Conservation (phyloP, 2,888 invertebrate species). For the Spisula solida region DNA sequence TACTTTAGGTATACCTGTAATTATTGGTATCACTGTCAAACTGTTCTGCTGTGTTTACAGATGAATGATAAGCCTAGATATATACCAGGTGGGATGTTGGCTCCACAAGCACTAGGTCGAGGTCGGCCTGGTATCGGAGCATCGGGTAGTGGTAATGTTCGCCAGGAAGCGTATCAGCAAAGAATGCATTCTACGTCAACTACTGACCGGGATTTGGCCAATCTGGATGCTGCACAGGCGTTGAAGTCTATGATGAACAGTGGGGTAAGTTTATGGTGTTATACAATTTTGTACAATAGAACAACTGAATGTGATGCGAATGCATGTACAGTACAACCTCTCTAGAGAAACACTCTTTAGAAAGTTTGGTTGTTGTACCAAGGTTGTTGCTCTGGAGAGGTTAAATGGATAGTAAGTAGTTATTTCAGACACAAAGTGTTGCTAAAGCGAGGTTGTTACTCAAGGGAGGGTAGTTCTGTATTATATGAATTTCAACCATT, state of each 20-base stretch:
- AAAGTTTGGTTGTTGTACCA: no score
- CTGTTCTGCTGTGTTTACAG: slow-evolving; percentile 52
- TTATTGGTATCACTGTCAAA: not conserved
- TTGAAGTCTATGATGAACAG: slow-evolving; percentile 81
- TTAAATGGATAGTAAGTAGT: no score
- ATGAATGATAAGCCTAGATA: slow-evolving; percentile 90
- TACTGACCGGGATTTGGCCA: slow-evolving; percentile 70
- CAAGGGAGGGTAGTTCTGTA: no score
- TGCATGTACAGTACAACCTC: no score
- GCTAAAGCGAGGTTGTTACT: no score
- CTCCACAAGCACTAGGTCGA: slow-evolving; percentile 89
- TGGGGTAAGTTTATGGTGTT: slow-evolving; percentile 39
- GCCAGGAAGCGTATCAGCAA: slow-evolving; percentile 93
- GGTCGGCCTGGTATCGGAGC: slow-evolving; percentile 40
- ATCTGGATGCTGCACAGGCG: slow-evolving; percentile 86
- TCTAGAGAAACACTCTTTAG: no score
- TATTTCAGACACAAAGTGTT: no score
- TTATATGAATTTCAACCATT: no score
- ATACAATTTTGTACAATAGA: not conserved
- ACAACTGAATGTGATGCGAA: no score
- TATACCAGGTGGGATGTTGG: slow-evolving; percentile 93
- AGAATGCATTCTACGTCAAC: slow-evolving; percentile 87
- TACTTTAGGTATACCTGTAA: not conserved
- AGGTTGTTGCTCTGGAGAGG: no score
- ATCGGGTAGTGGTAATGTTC: slow-evolving; percentile 90